phyloP scores from a whole-genome alignment of 2,113 vertebrate species.

The Butorides virescens region DNA sequence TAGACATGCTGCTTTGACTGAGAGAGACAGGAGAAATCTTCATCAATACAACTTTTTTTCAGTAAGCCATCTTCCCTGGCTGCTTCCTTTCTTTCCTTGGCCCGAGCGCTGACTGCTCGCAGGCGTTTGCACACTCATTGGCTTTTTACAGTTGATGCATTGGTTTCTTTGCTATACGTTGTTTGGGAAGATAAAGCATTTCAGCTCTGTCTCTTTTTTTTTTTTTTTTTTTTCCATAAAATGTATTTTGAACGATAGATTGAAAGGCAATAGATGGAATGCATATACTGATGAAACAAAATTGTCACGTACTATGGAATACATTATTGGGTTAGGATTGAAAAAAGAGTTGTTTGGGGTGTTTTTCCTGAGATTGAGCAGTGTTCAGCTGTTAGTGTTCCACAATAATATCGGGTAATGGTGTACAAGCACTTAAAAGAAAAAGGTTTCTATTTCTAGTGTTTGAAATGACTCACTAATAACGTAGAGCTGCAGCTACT shows the following conservation, averaged over 20 bases:
- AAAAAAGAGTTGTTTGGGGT: too few relatives aligned
- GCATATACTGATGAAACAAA: not conserved
- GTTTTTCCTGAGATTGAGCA: not conserved
- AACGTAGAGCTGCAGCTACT: not conserved
- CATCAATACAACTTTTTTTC: not conserved
- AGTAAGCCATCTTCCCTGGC: not conserved
- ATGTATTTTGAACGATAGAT: not conserved
- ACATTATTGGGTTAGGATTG: not conserved
- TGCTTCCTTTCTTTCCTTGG: not conserved
- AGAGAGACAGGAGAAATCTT: not conserved
- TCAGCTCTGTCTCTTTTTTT: not conserved
- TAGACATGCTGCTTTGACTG: not conserved
- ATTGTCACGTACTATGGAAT: not conserved
- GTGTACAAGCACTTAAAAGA: not conserved
- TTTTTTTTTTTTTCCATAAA: not conserved
- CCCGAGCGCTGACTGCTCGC: accelerated
- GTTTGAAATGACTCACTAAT: not conserved
- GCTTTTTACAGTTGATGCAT: accelerated
- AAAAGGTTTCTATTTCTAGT: conserved; percentile 16
- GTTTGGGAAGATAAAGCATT: not conserved
- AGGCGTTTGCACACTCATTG: accelerated
- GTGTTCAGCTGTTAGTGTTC: not conserved
- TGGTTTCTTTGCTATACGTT: not conserved
- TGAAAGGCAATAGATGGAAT: not conserved
- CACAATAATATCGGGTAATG: not conserved